Conservation (phyloP, 1,140 invertebrate genomes). For the Megalonaias nervosa region DNA sequence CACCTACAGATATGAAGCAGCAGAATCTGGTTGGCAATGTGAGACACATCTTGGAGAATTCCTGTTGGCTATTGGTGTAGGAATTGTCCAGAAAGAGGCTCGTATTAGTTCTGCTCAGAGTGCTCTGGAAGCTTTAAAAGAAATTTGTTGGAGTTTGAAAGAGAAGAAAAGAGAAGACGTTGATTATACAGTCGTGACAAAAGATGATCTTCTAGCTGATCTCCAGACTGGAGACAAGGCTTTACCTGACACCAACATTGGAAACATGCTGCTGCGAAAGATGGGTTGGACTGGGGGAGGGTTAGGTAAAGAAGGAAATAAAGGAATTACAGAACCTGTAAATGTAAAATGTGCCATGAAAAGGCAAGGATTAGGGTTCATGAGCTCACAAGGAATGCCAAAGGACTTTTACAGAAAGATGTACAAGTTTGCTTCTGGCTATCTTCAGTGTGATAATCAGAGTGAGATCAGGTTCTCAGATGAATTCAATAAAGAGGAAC, state of each 20-base stretch:
- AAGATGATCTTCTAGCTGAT: conserved; percentile 71
- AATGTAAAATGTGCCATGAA: conserved; percentile 54
- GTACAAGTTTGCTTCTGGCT: conserved; percentile 51
- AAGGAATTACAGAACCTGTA: conserved; percentile 80
- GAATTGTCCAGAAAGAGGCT: conserved; percentile 35
- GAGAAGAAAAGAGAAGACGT: conserved; percentile 75
- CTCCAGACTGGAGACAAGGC: conserved; percentile 54
- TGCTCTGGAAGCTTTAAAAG: conserved; percentile 45
- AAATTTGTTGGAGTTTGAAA: conserved; percentile 68
- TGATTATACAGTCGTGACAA: conserved; percentile 42
- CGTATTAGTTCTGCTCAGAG: conserved; percentile 44
- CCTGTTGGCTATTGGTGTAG: conserved; percentile 23
- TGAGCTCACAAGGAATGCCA: conserved; percentile 44
- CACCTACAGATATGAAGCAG: conserved; percentile 22
- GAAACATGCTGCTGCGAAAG: conserved; percentile 81
- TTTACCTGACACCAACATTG: conserved; percentile 75
- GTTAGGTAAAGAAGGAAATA: conserved; percentile 76
- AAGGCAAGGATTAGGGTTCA: conserved; percentile 56
- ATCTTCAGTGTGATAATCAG: conserved; percentile 54
- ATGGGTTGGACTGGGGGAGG: conserved; percentile 89
- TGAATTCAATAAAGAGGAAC: conserved; percentile 82
- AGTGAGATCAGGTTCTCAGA: conserved; percentile 79
- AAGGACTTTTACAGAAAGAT: conserved; percentile 49
- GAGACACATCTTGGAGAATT: too few relatives aligned
- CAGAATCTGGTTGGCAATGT: neutral